Percentiles rank a stretch among this genome's conserved stretches.
Conservation (phyloP, 2,113 vertebrate species). For the Nothobranchius furzeri region DNA sequence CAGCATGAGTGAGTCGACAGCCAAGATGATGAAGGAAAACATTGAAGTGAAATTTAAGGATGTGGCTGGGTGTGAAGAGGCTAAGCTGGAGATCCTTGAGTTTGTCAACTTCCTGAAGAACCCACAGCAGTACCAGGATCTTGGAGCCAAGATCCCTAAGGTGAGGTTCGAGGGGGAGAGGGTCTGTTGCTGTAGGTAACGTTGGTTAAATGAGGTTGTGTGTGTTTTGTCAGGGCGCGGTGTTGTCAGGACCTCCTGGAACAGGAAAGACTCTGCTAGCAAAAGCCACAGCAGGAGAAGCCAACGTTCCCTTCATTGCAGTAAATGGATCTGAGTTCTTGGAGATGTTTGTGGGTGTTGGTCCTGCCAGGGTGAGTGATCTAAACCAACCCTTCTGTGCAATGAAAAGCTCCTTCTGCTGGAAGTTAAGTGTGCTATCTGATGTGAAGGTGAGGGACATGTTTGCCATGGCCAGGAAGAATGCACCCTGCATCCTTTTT, state of each 20-base stretch:
- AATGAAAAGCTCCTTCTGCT: too few species aligned
- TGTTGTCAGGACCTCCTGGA: too few species aligned
- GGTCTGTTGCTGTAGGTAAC: background rate
- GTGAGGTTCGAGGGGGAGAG: constrained; percentile 57
- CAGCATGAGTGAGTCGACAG: constrained; percentile 91
- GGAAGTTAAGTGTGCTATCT: background rate
- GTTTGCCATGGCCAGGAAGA: constrained; percentile 89
- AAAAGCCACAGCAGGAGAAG: too few species aligned
- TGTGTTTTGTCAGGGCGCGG: too few species aligned
- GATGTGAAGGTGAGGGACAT: constrained; percentile 84
- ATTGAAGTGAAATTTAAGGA: constrained; percentile 92
- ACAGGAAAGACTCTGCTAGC: too few species aligned
- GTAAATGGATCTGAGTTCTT: too few species aligned
- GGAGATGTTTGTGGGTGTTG: too few species aligned
- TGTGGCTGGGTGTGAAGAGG: constrained; percentile 96
- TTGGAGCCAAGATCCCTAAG: constrained; percentile 98
- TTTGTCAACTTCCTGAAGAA: constrained; percentile 96
- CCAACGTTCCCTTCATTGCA: too few species aligned
- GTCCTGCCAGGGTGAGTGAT: background rate
- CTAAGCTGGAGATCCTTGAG: constrained; percentile 96
- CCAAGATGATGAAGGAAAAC: constrained; percentile 91
- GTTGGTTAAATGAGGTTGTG: background rate
- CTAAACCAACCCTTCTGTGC: too few species aligned
- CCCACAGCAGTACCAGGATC: constrained; percentile 90
- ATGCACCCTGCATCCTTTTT: constrained; percentile 96